Evolutionary conservation across 2,797 vertebrate genomes (phyloP).

Genomic region (Dallia pectoralis): DNA sequence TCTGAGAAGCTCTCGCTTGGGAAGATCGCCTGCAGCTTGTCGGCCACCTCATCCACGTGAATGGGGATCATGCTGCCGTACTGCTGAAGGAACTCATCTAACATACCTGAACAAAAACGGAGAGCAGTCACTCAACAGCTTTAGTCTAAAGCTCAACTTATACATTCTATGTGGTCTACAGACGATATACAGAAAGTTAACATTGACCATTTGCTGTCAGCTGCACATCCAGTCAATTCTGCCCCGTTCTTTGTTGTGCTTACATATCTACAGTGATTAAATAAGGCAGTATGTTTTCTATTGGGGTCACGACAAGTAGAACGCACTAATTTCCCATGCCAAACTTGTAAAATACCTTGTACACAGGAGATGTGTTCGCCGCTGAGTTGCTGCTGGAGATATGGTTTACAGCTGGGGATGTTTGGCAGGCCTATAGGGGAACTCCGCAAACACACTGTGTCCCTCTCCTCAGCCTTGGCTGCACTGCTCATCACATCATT

Average conservation of each 20-base stretch:
- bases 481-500: slow-evolving; percentile 15
- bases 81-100: slow-evolving; percentile 60
- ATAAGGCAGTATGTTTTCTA: background rate
- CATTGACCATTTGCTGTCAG: background rate
- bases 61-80: slow-evolving; percentile 76
- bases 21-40: slow-evolving; percentile 72
- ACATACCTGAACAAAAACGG: background rate
- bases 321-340: background rate
- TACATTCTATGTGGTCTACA: background rate
- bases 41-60: slow-evolving; percentile 71
- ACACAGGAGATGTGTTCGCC: slow-evolving; percentile 76
- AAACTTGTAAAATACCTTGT: slow-evolving; percentile 56
- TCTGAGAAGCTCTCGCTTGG: slow-evolving; percentile 65
- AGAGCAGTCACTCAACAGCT: background rate
- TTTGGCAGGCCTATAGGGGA: slow-evolving; percentile 46
- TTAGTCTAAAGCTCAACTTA: background rate
- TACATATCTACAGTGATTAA: background rate
- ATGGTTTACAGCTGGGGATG: slow-evolving; percentile 34
- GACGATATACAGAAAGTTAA: background rate
- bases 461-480: slow-evolving; percentile 8
- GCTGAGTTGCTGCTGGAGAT: slow-evolving; percentile 56
- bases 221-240: background rate
- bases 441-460: slow-evolving; percentile 16
- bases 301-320: background rate
- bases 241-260: background rate